Percentiles rank a stretch among this genome's conserved stretches.
phyloP scores from a whole-genome alignment of 2,113 vertebrate genomes.

The Oreotrochilus melanogaster region DNA sequence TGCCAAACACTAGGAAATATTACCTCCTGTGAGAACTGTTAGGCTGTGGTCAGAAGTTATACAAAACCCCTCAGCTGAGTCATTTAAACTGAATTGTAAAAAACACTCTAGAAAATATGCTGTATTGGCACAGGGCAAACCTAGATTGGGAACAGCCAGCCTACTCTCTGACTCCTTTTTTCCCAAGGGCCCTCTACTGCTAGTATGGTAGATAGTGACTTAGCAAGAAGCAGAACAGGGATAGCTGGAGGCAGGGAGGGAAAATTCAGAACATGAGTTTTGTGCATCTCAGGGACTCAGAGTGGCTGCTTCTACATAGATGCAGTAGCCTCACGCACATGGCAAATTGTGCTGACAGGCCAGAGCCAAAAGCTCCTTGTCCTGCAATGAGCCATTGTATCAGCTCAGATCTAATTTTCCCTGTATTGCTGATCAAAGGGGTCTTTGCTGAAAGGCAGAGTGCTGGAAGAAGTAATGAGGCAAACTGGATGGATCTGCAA shows the following conservation, averaged over 20 bases:
- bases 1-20: slow-evolving; percentile 47
- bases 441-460: background rate
- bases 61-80: slow-evolving; percentile 42
- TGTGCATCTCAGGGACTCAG: background rate
- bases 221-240: slow-evolving; percentile 19
- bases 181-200: slow-evolving; percentile 14
- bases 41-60: slow-evolving; percentile 23
- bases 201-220: background rate
- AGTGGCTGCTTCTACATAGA: fast-evolving
- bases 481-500: fast-evolving
- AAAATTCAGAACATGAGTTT: background rate
- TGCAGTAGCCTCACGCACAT: background rate
- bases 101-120: slow-evolving; percentile 57
- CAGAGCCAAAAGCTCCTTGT: background rate
- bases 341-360: fast-evolving
- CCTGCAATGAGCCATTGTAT: background rate
- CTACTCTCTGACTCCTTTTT: slow-evolving; percentile 30
- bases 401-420: background rate
- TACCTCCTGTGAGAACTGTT: slow-evolving; percentile 29
- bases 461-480: background rate
- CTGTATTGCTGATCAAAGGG: background rate
- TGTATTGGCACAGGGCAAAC: background rate
- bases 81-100: slow-evolving; percentile 42
- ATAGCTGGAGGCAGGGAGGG: slow-evolving; percentile 39
- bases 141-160: slow-evolving; percentile 20